Base-by-base conservation (phyloP, 2,888 invertebrate genomes). In the Hydriomena furcata region DNA sequence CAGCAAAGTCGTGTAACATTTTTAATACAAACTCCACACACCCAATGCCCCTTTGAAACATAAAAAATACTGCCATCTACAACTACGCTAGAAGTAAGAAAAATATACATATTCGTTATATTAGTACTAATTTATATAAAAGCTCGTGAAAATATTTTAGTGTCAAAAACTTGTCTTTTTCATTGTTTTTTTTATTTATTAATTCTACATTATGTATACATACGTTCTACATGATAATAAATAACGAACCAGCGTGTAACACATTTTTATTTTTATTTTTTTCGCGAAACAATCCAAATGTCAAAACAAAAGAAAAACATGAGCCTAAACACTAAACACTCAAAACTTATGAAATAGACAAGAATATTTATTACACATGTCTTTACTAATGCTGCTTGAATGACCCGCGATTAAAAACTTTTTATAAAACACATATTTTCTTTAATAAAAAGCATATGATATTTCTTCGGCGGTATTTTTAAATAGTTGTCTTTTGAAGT, bases 111-210 rank as follows among this genome's bases (percentile, higher is more conserved):
- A 66, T 58, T 61, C 54, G 59, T 52, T 58, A 58, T 75, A 73
- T 73, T 41, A 71, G 67, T 82, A 84, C 81, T 84, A 84, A 82
- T 81, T 74, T 80, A 77, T 84, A 80, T 78, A 79, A 85, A 89
- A 89, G 89, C 89, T 89, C 89, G 78, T 86, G 87, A 84, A 80
- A 82, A 78, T 77, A 75, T 80, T 78, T 64, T 64, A 70, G 73
- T 77, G 78, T 86, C 77, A 81, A 82, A 56, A 84, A 79, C 76
- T 82, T 90, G 89, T 90, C 89, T 90, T 90, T 89, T 89, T 80
- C 67, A 76, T 79, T 77, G 75, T 76, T 52, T 55, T 52, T 38
- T 25, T 73, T 71, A 73, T 52, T 55, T 52, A 35, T 25, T 73
- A 71, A 73, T 71, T 71, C 76, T 78, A 80, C 62, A 56, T 67